phyloP scores from a whole-genome alignment of 2,888 invertebrate genomes.

The Pimpla rufipes region DNA sequence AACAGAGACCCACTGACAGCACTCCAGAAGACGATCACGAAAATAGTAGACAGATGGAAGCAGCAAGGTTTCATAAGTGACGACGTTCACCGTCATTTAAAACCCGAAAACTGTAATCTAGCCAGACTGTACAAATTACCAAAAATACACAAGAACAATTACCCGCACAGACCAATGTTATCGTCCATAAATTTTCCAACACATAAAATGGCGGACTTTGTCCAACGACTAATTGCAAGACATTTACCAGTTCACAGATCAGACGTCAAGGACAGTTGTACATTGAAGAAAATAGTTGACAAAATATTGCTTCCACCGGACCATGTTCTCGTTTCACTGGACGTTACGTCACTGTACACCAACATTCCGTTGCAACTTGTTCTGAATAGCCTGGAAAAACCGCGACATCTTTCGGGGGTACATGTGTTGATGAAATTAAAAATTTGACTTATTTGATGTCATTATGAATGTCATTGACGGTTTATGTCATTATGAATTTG shows the following conservation, averaged over 20 bases:
- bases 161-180: background rate
- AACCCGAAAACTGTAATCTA: background rate
- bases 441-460: no score
- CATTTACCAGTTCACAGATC: background rate
- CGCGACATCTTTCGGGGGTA: background rate
- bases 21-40: no score
- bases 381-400: constrained; percentile 2
- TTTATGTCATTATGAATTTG: constrained; percentile 11
- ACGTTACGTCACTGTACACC: no score
- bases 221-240: no score
- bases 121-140: background rate
- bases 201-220: background rate
- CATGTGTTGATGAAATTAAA: no score
- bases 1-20: no score
- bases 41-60: no score
- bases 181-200: background rate
- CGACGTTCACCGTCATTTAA: no score
- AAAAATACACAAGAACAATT: constrained; percentile 3
- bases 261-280: constrained; percentile 11
- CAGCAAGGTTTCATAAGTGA: no score
- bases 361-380: background rate
- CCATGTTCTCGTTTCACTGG: no score
- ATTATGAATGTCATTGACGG: no score
- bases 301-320: background rate
- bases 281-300: background rate